Conservation (phyloP, 2,888 invertebrate species). For the Anaspis maculata region DNA sequence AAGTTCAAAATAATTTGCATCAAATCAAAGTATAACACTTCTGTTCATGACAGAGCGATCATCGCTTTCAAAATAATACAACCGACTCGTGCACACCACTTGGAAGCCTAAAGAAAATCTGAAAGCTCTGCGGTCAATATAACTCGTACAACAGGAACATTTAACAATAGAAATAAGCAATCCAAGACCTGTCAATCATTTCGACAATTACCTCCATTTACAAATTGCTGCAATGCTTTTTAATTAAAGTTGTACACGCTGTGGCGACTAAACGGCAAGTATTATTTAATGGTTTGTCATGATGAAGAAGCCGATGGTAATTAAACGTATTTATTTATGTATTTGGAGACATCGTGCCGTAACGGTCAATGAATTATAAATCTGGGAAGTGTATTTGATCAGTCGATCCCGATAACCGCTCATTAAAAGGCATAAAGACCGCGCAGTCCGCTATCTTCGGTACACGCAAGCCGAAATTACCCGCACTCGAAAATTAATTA, state of each 20-base stretch:
- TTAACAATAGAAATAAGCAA: too few species aligned
- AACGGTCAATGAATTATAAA: slow-evolving; percentile 27
- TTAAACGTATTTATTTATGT: slow-evolving; percentile 26
- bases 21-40: too few species aligned
- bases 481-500: slow-evolving; percentile 40
- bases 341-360: slow-evolving; percentile 25
- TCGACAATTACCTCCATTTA: slow-evolving; percentile 9
- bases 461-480: slow-evolving; percentile 39
- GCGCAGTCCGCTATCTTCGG: slow-evolving; percentile 29
- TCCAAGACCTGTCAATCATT: too few species aligned
- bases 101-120: too few species aligned
- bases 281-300: slow-evolving; percentile 15
- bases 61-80: too few species aligned
- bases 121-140: too few species aligned
- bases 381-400: slow-evolving; percentile 35
- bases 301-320: slow-evolving; percentile 18
- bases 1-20: too few species aligned
- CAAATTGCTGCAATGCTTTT: slow-evolving; percentile 22
- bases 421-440: slow-evolving; percentile 40
- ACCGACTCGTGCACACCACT: too few species aligned
- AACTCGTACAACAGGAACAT: too few species aligned
- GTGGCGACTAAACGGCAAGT: slow-evolving; percentile 22
- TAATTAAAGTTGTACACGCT: slow-evolving; percentile 26
- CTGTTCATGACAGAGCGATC: too few species aligned
- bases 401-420: slow-evolving; percentile 37